These are phyloP conservation scores for Rhopalosiphum nymphaeae DNA, from an alignment of 2,888 invertebrate genomes.

Conservation along the genomic window DNA sequence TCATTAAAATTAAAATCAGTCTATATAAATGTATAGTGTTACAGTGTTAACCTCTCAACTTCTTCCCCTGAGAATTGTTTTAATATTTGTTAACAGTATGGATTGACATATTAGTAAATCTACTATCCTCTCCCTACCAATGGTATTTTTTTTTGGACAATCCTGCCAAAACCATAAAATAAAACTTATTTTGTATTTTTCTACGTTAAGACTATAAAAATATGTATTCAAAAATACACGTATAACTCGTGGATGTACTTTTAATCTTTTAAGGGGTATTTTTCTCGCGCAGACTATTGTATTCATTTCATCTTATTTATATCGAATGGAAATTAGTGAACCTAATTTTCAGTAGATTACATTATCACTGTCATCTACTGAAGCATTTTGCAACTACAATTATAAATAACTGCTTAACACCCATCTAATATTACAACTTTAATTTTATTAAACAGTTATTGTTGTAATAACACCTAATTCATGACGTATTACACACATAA, in stretches of 20 bases:
- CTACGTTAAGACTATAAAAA: neutral
- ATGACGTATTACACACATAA: neutral
- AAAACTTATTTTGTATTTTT: constrained; percentile 17
- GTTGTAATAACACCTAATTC: neutral
- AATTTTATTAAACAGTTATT: neutral
- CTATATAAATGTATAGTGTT: neutral
- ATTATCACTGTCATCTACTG: neutral
- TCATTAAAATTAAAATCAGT: constrained; percentile 2
- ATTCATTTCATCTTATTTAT: neutral
- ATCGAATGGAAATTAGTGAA: neutral
- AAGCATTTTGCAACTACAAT: neutral
- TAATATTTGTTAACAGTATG: neutral
- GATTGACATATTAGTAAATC: neutral
- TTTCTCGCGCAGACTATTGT: neutral
- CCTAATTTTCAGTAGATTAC: neutral
- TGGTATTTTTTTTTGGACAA: neutral
- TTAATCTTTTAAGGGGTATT: neutral
- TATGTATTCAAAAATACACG: neutral
- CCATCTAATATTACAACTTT: neutral
- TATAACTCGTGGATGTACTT: neutral
- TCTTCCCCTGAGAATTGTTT: neutral
- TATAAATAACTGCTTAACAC: neutral
- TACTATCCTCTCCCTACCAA: neutral
- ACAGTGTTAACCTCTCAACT: neutral
- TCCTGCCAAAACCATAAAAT: neutral